Percentiles rank a stretch among this genome's conserved stretches.
These are phyloP conservation scores for Ceramica pisi DNA, from an alignment of 2,888 invertebrate genomes.

Conservation along the genomic window DNA sequence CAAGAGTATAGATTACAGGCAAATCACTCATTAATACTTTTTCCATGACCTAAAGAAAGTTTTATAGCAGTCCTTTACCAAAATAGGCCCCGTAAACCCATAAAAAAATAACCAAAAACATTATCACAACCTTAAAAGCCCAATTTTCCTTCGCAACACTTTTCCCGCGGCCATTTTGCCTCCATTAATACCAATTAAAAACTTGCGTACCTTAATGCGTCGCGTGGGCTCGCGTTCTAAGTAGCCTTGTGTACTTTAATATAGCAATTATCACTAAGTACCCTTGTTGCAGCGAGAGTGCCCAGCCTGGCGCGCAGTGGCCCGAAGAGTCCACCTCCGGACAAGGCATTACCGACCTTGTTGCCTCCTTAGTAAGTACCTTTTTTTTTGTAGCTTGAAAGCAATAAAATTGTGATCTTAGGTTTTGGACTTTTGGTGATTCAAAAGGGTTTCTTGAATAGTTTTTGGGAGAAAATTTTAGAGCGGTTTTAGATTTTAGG, in stretches of 20 bases:
- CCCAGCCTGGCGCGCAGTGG: constrained; percentile 82
- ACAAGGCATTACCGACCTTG: constrained; percentile 81
- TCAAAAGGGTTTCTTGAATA: constrained; percentile 29
- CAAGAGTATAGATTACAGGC: too few species aligned
- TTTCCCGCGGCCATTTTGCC: constrained; percentile 42
- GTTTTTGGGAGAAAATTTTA: constrained; percentile 29
- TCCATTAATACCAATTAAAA: constrained; percentile 66
- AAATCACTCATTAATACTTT: too few species aligned
- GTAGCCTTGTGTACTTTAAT: constrained; percentile 56
- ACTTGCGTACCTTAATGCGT: constrained; percentile 63
- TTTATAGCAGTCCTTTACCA: background rate
- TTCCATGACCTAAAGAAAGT: too few species aligned
- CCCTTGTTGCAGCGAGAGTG: constrained; percentile 82
- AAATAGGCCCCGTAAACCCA: background rate
- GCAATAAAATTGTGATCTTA: background rate
- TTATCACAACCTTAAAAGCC: constrained; percentile 49
- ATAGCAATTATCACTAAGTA: constrained; percentile 60
- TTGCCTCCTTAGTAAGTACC: constrained; percentile 84
- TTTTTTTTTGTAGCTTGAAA: constrained; percentile 37
- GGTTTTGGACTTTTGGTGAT: background rate
- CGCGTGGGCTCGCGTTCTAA: constrained; percentile 52
- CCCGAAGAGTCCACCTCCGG: constrained; percentile 71
- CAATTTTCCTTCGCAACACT: constrained; percentile 56
- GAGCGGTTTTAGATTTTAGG: background rate
- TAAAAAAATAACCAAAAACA: constrained; percentile 15